phyloP scores from a whole-genome alignment of 2,797 vertebrate species.

The Pteronotus mesoamericanus region DNA sequence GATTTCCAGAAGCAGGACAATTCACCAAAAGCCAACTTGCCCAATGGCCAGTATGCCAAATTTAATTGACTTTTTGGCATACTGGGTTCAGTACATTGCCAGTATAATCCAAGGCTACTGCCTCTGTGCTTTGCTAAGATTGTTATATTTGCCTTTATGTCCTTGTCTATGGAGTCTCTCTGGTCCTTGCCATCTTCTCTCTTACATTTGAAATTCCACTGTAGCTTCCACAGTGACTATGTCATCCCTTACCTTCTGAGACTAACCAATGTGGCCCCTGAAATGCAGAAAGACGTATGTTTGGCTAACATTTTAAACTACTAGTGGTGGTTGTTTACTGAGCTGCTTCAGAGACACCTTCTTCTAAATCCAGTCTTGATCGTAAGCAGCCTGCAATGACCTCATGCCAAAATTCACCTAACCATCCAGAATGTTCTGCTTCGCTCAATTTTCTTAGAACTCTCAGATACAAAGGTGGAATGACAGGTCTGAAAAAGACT shows the following conservation, averaged over 20 bases:
- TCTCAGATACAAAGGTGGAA: not conserved
- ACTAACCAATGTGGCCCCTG: not conserved
- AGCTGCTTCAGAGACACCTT: not conserved
- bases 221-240: not conserved
- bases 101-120: not conserved
- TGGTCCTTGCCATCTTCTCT: not conserved
- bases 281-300: not conserved
- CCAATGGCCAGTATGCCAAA: not conserved
- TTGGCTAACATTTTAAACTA: not conserved
- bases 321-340: not conserved
- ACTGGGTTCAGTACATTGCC: not conserved
- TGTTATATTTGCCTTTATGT: not conserved
- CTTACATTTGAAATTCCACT: not conserved
- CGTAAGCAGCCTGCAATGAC: not conserved
- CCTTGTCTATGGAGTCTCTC: not conserved
- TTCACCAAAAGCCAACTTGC: not conserved
- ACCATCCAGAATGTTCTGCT: not conserved
- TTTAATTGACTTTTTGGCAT: constrained; percentile 8
- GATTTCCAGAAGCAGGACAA: not conserved
- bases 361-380: not conserved
- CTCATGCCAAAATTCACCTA: not conserved
- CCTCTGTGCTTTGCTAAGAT: not conserved
- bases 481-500: not conserved
- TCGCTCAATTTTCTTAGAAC: not conserved
- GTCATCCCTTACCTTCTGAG: not conserved